Evolutionary conservation across 2,888 invertebrate genomes (phyloP).

Genomic region (Coronaproctus castanopsis): DNA sequence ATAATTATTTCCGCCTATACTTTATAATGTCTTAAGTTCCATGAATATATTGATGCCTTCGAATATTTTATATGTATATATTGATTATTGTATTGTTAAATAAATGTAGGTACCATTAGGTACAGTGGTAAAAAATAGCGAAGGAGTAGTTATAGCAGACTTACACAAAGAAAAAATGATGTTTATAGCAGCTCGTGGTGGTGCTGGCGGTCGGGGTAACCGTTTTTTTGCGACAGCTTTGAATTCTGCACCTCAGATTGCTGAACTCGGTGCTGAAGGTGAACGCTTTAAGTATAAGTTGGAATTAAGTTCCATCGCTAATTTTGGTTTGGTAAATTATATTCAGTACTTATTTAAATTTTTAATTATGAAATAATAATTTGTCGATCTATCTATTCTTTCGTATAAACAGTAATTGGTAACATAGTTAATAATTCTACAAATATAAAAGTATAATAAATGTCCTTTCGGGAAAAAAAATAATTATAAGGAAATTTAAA

Average conservation of each 20-base stretch:
- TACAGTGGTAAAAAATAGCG: conserved; percentile 41
- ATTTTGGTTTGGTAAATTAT: conserved; percentile 56
- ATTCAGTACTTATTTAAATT: too few relatives aligned
- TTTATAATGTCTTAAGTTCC: neutral
- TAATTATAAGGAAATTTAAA: too few relatives aligned
- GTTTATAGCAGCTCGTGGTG: conserved; percentile 86
- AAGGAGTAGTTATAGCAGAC: conserved; percentile 43
- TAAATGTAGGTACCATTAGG: conserved; percentile 52
- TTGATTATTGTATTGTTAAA: too few relatives aligned
- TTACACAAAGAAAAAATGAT: conserved; percentile 43
- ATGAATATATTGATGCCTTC: too few relatives aligned
- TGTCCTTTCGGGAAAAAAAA: too few relatives aligned
- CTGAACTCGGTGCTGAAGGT: conserved; percentile 70
- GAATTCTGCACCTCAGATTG: conserved; percentile 58
- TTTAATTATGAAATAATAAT: too few relatives aligned
- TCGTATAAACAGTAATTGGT: too few relatives aligned
- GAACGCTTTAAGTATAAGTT: conserved; percentile 51
- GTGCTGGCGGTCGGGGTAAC: conserved; percentile 90
- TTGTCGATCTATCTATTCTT: too few relatives aligned
- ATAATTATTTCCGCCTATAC: neutral
- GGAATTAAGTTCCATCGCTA: conserved; percentile 82
- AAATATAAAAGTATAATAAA: too few relatives aligned
- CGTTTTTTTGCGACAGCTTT: conserved; percentile 64
- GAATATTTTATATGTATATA: too few relatives aligned
- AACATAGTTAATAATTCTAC: too few relatives aligned